These are phyloP conservation scores for Apotomis turbidana DNA, from an alignment of 2,888 invertebrate genomes.

Conservation along the genomic window DNA sequence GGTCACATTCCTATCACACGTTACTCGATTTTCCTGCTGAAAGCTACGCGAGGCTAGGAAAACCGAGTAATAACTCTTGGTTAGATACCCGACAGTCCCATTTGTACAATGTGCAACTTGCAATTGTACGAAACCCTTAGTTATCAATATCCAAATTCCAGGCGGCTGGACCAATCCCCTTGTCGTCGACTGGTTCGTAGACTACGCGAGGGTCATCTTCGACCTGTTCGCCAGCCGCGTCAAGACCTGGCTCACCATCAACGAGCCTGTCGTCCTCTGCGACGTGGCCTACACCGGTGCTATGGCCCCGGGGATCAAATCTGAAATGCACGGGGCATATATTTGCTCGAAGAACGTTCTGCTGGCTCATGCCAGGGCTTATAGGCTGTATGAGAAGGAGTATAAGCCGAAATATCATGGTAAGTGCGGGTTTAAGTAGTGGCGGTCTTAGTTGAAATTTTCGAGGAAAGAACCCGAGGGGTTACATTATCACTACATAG, in stretches of 20 bases:
- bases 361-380: constrained; percentile 87
- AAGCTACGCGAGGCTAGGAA: too few relatives aligned
- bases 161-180: constrained; percentile 87
- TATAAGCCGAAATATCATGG: constrained; percentile 80
- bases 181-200: constrained; percentile 85
- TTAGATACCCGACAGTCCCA: too few relatives aligned
- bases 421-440: constrained; percentile 43
- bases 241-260: constrained; percentile 88
- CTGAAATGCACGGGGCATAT: constrained; percentile 80
- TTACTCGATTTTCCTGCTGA: too few relatives aligned
- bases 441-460: too few relatives aligned
- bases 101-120: too few relatives aligned
- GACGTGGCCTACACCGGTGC: constrained; percentile 65
- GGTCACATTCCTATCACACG: too few relatives aligned
- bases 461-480: too few relatives aligned
- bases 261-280: constrained; percentile 84
- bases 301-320: constrained; percentile 61
- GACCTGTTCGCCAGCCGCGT: constrained; percentile 85
- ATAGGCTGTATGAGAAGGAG: constrained; percentile 83
- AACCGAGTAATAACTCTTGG: too few relatives aligned
- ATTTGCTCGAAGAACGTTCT: constrained; percentile 86
- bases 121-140: too few relatives aligned
- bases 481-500: too few relatives aligned
- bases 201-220: constrained; percentile 84
- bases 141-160: constrained; percentile 42